Percentiles rank a stretch among this genome's conserved stretches.
These are phyloP conservation scores for Phalanger gymnotis DNA, from an alignment of 2,797 vertebrate species.

Conservation along the genomic window DNA sequence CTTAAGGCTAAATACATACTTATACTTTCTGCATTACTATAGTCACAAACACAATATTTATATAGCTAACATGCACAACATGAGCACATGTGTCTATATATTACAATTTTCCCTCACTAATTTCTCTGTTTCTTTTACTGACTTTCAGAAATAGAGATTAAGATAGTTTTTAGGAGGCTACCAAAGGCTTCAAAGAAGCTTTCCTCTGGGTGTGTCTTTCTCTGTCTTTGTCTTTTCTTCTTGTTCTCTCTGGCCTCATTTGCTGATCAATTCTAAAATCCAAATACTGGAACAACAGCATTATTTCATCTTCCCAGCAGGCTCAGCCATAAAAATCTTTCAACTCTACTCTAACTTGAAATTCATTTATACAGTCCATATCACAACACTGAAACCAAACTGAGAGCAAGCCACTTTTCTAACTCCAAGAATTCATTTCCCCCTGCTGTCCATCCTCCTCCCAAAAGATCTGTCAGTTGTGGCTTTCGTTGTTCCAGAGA, in stretches of 20 bases:
- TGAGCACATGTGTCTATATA: neutral
- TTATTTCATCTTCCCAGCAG: conserved; percentile 75
- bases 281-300: conserved; percentile 78
- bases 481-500: neutral
- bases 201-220: neutral
- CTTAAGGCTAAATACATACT: neutral
- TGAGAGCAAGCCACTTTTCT: conserved; percentile 69
- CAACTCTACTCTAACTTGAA: conserved; percentile 74
- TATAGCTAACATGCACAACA: neutral
- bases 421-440: conserved; percentile 45
- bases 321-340: conserved; percentile 76
- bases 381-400: conserved; percentile 65
- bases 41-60: neutral
- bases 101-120: neutral
- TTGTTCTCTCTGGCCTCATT: conserved; percentile 33
- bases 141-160: neutral
- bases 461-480: neutral
- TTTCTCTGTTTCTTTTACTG: neutral
- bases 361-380: conserved; percentile 66
- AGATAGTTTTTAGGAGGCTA: neutral
- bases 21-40: neutral
- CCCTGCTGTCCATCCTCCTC: conserved; percentile 60
- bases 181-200: conserved; percentile 29
- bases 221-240: neutral
- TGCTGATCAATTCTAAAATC: conserved; percentile 76